Conservation (phyloP, 2,797 vertebrate species). For the Chanos chanos region DNA sequence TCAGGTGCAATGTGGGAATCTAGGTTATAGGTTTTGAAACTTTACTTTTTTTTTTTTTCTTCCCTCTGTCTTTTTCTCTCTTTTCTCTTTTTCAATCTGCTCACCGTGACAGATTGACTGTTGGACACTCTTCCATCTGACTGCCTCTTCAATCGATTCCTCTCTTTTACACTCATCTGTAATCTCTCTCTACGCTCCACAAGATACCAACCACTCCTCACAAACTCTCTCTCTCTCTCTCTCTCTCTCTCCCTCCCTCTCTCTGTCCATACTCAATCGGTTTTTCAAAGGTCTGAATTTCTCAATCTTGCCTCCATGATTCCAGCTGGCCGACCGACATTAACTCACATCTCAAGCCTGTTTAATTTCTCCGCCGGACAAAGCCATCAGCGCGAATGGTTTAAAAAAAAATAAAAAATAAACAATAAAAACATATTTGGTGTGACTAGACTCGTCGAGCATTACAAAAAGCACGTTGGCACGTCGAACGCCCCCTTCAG, state of each 20-base stretch:
- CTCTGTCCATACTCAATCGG: neutral
- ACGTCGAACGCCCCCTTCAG: too few relatives aligned
- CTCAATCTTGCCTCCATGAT: too few relatives aligned
- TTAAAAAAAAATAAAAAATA: too few relatives aligned
- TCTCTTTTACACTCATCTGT: slow-evolving; percentile 14
- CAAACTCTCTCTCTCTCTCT: neutral
- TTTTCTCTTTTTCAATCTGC: neutral
- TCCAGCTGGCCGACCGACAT: too few relatives aligned
- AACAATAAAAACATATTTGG: too few relatives aligned
- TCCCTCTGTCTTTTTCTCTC: neutral
- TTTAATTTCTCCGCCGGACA: too few relatives aligned
- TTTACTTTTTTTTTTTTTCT: neutral
- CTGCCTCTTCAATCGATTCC: slow-evolving; percentile 23
- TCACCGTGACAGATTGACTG: slow-evolving; percentile 15
- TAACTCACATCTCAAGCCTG: too few relatives aligned
- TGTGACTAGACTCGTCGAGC: too few relatives aligned
- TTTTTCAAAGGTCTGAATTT: neutral
- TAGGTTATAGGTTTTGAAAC: neutral
- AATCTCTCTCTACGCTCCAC: slow-evolving; percentile 16
- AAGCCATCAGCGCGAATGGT: too few relatives aligned
- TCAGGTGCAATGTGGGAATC: neutral
- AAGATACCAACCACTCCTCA: slow-evolving; percentile 18
- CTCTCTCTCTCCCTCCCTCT: neutral
- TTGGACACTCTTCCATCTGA: slow-evolving; percentile 32
- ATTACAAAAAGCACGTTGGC: too few relatives aligned